Conservation (phyloP, 1,140 invertebrate species). For the Neodiprion virginianus region DNA sequence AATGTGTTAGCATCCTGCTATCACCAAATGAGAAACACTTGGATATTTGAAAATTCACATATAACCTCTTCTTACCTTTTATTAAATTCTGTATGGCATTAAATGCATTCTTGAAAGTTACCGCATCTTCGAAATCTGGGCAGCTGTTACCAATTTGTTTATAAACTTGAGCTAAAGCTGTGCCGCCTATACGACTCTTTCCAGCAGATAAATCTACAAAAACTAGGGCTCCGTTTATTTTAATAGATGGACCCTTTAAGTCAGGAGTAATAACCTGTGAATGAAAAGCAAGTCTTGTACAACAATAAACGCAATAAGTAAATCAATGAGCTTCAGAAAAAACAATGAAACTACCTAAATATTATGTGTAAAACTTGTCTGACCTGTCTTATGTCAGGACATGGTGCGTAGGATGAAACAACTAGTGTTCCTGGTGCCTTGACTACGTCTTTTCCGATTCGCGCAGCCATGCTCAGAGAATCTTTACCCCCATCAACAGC, state of each 20-base stretch:
- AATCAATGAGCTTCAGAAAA: not conserved
- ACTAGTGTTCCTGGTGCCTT: slow-evolving; percentile 94
- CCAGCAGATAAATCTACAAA: slow-evolving; percentile 75
- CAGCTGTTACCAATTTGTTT: slow-evolving; percentile 81
- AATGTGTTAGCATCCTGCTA: not conserved
- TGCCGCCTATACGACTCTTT: slow-evolving; percentile 82
- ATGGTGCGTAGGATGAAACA: slow-evolving; percentile 93
- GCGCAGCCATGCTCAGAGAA: slow-evolving; percentile 96
- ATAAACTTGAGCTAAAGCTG: slow-evolving; percentile 90
- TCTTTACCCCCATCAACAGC: slow-evolving; percentile 98
- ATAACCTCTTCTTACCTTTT: slow-evolving; percentile 61
- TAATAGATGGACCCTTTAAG: slow-evolving; percentile 73
- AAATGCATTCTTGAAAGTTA: slow-evolving; percentile 77
- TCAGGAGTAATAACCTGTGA: slow-evolving; percentile 80
- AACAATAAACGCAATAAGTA: slow-evolving; percentile 18
- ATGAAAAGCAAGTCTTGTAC: slow-evolving; percentile 36
- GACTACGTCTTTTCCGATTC: slow-evolving; percentile 75
- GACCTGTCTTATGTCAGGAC: slow-evolving; percentile 82
- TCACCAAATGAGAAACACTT: not conserved
- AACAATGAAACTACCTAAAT: slow-evolving; percentile 9
- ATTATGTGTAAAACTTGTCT: slow-evolving; percentile 9
- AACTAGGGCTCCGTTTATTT: slow-evolving; percentile 65
- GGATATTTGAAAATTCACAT: not conserved
- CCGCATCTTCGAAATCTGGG: slow-evolving; percentile 81
- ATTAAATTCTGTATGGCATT: slow-evolving; percentile 84